These are phyloP conservation scores for Nipponia nippon DNA, from an alignment of 2,113 vertebrate genomes.

Conservation along the genomic window DNA sequence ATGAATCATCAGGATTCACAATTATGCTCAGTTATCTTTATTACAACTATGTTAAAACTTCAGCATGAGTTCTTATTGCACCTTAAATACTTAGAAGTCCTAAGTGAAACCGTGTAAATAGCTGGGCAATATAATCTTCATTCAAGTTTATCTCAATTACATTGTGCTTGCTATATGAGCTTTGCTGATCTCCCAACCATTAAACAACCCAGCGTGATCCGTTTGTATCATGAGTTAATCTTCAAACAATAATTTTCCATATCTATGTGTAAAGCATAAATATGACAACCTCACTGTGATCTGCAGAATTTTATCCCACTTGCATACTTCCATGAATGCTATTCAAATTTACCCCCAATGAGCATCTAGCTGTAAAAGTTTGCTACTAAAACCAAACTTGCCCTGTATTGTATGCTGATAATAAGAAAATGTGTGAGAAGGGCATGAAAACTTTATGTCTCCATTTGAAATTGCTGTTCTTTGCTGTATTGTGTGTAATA, in stretches of 20 bases:
- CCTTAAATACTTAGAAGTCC: not conserved
- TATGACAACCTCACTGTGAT: not conserved
- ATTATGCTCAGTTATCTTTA: not conserved
- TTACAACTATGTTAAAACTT: not conserved
- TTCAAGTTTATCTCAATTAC: not conserved
- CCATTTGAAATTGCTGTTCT: not conserved
- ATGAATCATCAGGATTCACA: not conserved
- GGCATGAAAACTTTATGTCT: not conserved
- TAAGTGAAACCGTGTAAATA: not conserved
- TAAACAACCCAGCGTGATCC: not conserved
- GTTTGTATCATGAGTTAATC: not conserved
- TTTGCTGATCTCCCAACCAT: not conserved
- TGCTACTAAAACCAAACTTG: not conserved
- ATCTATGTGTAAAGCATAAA: not conserved
- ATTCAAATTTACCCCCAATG: not conserved
- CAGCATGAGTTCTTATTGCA: not conserved
- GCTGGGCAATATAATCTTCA: not conserved
- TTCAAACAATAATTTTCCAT: not conserved
- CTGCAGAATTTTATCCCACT: not conserved
- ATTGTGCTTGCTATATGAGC: not conserved
- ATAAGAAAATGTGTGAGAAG: not conserved
- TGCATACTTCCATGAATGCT: not conserved
- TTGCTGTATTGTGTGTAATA: not conserved
- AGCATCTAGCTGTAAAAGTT: not conserved
- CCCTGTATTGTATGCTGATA: not conserved